Evolutionary conservation across 2,113 vertebrate genomes (phyloP).

Genomic region (Phoenicopterus ruber): DNA sequence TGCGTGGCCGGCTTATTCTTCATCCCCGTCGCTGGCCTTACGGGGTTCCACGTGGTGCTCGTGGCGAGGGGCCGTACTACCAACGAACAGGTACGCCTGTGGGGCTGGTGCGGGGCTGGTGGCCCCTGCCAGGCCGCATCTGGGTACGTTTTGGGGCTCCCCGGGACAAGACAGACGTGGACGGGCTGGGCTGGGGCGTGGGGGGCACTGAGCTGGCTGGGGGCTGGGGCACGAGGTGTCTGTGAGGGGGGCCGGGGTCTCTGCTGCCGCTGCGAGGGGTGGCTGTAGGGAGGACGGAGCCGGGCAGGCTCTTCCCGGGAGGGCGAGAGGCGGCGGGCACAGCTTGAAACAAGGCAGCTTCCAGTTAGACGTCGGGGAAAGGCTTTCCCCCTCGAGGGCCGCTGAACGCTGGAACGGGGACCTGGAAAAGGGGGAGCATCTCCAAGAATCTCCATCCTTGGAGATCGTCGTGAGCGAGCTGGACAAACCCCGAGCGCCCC

Average conservation of each 20-base stretch:
- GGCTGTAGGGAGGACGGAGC: background rate
- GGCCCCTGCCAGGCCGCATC: fast-evolving
- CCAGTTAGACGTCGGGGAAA: too few relatives aligned
- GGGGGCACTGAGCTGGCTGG: too few relatives aligned
- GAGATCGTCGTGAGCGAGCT: background rate
- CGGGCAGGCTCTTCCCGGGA: fast-evolving
- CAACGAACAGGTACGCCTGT: constrained; percentile 86
- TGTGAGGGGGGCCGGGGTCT: background rate
- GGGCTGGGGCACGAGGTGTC: background rate
- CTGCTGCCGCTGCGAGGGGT: background rate
- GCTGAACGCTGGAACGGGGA: background rate
- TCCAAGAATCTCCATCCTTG: fast-evolving
- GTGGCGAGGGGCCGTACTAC: constrained; percentile 94
- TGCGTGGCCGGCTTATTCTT: constrained; percentile 96
- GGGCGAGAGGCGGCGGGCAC: background rate
- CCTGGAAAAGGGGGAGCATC: background rate
- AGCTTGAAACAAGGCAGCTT: background rate
- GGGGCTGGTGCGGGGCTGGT: background rate
- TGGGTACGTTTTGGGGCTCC: fast-evolving
- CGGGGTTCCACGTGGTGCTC: constrained; percentile 94
- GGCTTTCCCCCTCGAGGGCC: fast-evolving
- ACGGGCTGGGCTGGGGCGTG: background rate
- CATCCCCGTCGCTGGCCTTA: constrained; percentile 92
- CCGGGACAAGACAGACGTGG: fast-evolving
- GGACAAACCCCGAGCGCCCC: background rate